Base-by-base conservation (phyloP, 2,797 vertebrate genomes). In the Botia almorhae region DNA sequence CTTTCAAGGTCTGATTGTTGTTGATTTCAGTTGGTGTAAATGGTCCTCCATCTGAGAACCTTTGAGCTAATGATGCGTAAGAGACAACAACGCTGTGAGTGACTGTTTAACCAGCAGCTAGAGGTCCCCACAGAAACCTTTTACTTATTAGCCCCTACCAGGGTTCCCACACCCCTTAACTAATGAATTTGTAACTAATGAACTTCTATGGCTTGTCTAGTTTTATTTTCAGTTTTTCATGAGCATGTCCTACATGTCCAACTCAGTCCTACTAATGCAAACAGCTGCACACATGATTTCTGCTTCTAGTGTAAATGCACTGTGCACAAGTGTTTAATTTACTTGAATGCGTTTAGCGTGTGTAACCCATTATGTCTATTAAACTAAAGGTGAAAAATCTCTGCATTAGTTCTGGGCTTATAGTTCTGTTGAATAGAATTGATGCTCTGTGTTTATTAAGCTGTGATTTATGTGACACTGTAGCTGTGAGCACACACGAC, bases 21-120 rank as follows among this genome's bases (percentile, higher is more conserved):
- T 55, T 71, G 51, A 71, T 43, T 51, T 69, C 17, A 74, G 50
- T 69, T 13, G 50, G 11, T 1, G 69, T 17, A 14, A 65, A 80
- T 65, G 58, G 36, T 74, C 33, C 43, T 23, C 48, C 11, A 48
- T 29, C 39, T 12, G 8, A 56, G 58, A 65, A 17, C 17, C 21
- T 43, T 46, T 39, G 46, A 63, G 46, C 73, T 74, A 74, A 69
- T 81, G 64, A 61, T 69, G 65, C 79, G 72, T 7, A 69, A 17
- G 51, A 48, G 46, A 79, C 46, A 70, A 13, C 1, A 3, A 60
- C 43, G n/a, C 36, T 53, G 29, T 55, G 29, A 43, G 77, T 79
- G 58, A 79, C 77, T 79, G 17, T 72, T 79, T 79, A 79, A 79
- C 77, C 48, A 64, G 19, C 26, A 64, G 58, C 5, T 71, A 53